These are phyloP conservation scores for Dunckerocampus dactyliophorus DNA, from an alignment of 2,113 vertebrate genomes.

Conservation along the genomic window DNA sequence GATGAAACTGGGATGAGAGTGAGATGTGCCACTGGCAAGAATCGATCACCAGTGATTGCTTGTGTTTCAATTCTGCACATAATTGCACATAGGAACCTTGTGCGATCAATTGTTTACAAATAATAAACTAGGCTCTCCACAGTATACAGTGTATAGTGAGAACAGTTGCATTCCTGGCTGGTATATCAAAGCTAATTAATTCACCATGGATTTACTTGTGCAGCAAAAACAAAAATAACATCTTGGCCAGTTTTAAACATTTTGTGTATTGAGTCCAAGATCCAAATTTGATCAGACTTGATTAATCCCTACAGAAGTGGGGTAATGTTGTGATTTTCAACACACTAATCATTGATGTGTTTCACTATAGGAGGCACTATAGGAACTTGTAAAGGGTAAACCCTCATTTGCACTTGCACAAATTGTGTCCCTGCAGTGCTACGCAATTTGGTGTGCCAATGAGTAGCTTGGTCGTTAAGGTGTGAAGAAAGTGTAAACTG, in stretches of 20 bases:
- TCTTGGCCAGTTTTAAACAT: constrained; percentile 4
- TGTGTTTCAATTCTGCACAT: constrained; percentile 20
- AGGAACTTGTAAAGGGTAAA: neutral
- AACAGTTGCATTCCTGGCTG: neutral
- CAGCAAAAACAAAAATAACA: constrained; percentile 4
- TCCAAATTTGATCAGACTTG: neutral
- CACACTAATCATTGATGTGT: constrained; percentile 19
- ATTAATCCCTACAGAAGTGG: constrained; percentile 21
- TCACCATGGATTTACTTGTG: constrained; percentile 17
- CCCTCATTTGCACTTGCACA: no score
- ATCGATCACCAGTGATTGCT: constrained; percentile 20
- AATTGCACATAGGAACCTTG: constrained; percentile 11
- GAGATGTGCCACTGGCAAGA: constrained; percentile 15
- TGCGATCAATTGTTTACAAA: constrained; percentile 5
- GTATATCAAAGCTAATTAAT: constrained; percentile 22
- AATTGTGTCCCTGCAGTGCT: no score
- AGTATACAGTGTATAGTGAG: neutral
- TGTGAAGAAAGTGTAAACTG: no score
- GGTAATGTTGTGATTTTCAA: neutral
- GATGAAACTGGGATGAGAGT: constrained; percentile 31
- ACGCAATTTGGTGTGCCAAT: no score
- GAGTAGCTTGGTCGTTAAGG: no score
- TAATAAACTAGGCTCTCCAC: neutral
- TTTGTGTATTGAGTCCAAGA: neutral
- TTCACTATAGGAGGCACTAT: constrained; percentile 30